Evolutionary conservation across 2,797 vertebrate species (phyloP), one percentile per base, ranked within the genome.

Genomic region (Phataginus tricuspis): DNA sequence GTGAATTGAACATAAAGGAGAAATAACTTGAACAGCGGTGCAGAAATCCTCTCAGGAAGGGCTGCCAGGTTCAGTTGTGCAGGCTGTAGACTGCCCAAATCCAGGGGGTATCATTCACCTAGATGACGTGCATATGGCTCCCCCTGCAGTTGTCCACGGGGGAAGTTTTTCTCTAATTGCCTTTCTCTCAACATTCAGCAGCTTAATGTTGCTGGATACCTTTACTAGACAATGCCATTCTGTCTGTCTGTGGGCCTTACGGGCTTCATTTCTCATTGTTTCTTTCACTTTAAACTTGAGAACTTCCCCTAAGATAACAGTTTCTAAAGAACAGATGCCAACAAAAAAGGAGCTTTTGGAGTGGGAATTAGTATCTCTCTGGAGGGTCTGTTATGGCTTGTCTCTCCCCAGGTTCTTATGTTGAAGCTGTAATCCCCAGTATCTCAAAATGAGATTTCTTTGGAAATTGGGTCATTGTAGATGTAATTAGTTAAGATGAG

Each of bases 261-360:
- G 64, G 78, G 18, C 55, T 82, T 51, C 11, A 45, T 69, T 79
- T 90, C 34, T 91, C 57, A 75, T 12, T 29, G 21, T 16, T 34
- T 59, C 39, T 12, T 84, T 77, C 72, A 39, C 39, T 79, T 92
- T 72, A 42, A 90, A 87, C 42, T 61, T 84, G 16, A 87, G 27
- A 97, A 78, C 27, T 63, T 64, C 11, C 66, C 10, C 12, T 83
- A 69, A 27, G 71, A 74, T 11, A 21, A 45, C 34, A 45, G 69
- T 90, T 96, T 90, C 86, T 87, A 92, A 94, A 71, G 57, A 86
- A 23, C 4, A n/a, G 10, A 8, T 74, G 37, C 53, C 64, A 77
- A 42, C 39, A 57, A 59, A 71, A 85, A 74, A n/a, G 25, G 31
- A 14, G 31, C 21, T 83, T 39, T 59, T 84, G 5, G 55, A 34